These are phyloP conservation scores for Hystrix cristata DNA, from an alignment of 2,113 vertebrate species.

Conservation along the genomic window DNA sequence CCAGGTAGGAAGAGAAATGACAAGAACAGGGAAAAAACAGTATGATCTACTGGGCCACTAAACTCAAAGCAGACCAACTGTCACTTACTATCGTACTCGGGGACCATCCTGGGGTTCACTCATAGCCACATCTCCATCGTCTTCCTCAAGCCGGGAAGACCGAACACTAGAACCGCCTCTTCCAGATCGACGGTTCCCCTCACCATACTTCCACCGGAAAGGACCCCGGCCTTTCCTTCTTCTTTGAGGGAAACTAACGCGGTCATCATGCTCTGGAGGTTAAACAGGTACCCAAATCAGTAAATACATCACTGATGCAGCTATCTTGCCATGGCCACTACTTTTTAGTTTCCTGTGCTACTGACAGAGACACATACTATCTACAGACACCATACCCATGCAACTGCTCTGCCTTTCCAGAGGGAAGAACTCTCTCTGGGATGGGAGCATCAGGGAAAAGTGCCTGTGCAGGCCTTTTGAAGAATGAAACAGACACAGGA, in stretches of 20 bases:
- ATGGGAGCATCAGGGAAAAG: background rate
- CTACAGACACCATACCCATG: background rate
- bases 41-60: background rate
- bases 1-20: background rate
- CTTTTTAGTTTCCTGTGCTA: background rate
- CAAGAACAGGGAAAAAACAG: background rate
- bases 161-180: slow-evolving; percentile 84
- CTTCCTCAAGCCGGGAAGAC: slow-evolving; percentile 86
- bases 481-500: slow-evolving; percentile 56
- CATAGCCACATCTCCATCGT: slow-evolving; percentile 91
- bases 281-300: background rate
- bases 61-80: slow-evolving; percentile 28
- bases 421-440: background rate
- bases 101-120: slow-evolving; percentile 89
- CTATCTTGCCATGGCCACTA: background rate
- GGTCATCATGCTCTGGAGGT: slow-evolving; percentile 91
- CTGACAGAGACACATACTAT: background rate
- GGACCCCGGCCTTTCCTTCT: slow-evolving; percentile 90
- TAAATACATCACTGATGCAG: background rate
- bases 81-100: slow-evolving; percentile 91
- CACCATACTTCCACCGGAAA: slow-evolving; percentile 89
- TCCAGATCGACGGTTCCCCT: slow-evolving; percentile 84
- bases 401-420: background rate
- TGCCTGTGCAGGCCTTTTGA: background rate
- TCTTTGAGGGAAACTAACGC: slow-evolving; percentile 88